Base-by-base conservation (phyloP, 2,888 invertebrate genomes). In the Gibbula magus region DNA sequence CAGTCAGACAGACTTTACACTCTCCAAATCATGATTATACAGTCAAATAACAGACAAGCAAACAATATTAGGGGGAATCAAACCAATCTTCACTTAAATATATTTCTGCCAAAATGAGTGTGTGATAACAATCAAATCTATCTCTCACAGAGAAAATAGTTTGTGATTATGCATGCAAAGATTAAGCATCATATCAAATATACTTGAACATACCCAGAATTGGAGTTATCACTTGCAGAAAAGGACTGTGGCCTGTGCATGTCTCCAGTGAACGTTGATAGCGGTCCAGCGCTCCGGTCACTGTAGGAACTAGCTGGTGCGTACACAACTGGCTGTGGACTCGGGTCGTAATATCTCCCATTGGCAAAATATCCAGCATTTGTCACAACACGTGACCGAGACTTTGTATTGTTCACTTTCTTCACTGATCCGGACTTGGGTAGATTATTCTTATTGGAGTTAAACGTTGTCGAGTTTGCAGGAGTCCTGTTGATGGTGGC, bases 271-370 rank as follows among this genome's bases (percentile, higher is more conserved):
- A 90, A 90, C 10, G 90, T 90, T n/a, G 89, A 88, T 67, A 88
- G 78, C 10, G 84, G 84, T 8, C 83, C 86, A 77, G 87, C 88
- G 74, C 89, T 89, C 51, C 88, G 79, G 76, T 90, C 90, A 82
- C 90, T 90, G 85, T 89, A 90, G 7, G 88, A 89, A 80, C 91
- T 90, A 8, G 88, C 89, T 29, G 90, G 90, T n/a, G 91, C 90
- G 78, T 91, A 91, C 7, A 91, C 84, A 66, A 87, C 86, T 13
- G 86, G 84, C 73, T 86, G 86, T 16, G 89, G 89, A 45, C 85
- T 86, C 16, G 89, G 89, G 80, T 90, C 89, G 79, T 89, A 90
- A 80, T 86, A 88, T 16, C 88, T 87, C 73, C 89, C 89, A 82
- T 90, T 90, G 35, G 88, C 85, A 85, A 88, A 89, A 80, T 90